Conservation (phyloP, 2,797 vertebrate species). For the Coccyzus lansbergi region DNA sequence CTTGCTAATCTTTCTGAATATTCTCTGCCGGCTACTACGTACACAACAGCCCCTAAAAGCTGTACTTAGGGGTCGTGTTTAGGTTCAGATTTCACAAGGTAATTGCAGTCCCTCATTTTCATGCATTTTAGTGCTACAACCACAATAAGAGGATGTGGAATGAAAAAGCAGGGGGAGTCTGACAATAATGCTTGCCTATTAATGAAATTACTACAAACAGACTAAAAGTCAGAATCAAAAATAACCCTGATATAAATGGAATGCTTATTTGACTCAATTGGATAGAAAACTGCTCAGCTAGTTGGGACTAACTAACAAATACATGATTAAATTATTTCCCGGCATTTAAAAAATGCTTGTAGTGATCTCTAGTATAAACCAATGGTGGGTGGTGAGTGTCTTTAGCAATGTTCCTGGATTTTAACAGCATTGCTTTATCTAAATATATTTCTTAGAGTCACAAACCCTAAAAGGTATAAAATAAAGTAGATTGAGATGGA, state of each 20-base stretch:
- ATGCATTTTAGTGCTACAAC: constrained; percentile 31
- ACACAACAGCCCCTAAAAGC: constrained; percentile 14
- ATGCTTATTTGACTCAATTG: constrained; percentile 21
- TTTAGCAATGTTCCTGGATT: constrained; percentile 54
- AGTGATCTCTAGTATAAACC: constrained; percentile 23
- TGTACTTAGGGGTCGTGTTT: constrained; percentile 44
- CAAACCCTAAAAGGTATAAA: constrained; percentile 74
- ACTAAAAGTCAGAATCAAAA: constrained; percentile 38
- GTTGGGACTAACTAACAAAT: constrained; percentile 33
- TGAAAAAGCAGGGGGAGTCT: neutral
- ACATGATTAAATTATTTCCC: constrained; percentile 28
- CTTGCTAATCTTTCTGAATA: constrained; percentile 62
- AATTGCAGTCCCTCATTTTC: constrained; percentile 54
- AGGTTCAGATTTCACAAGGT: constrained; percentile 31
- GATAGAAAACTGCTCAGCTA: neutral
- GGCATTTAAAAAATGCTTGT: constrained; percentile 47
- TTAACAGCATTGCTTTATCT: constrained; percentile 62
- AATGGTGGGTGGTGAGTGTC: constrained; percentile 18
- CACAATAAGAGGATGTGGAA: neutral
- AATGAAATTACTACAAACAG: constrained; percentile 37
- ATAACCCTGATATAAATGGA: constrained; percentile 36
- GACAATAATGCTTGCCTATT: constrained; percentile 2
- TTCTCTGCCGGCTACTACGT: constrained; percentile 7
- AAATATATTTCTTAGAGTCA: constrained; percentile 73
- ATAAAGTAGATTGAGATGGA: constrained; percentile 80